A percentile compares a stretch with the other conserved stretches of the same genome.
Evolutionary conservation across 2,888 invertebrate genomes (phyloP).

Genomic region (Cepaea hortensis): DNA sequence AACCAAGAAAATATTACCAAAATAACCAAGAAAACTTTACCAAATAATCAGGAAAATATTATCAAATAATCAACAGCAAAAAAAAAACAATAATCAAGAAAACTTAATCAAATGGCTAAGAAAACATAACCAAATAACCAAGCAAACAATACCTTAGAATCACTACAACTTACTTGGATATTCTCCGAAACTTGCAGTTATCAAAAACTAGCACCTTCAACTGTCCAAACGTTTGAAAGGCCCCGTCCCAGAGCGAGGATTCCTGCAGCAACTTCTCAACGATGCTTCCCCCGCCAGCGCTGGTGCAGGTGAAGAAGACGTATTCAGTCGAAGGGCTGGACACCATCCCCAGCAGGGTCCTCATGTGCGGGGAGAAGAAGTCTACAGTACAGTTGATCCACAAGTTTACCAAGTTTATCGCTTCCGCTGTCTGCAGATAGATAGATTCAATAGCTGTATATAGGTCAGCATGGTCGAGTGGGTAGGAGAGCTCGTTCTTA

Average conservation of each 20-base stretch:
- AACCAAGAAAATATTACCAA: no score
- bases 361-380: conserved; percentile 1
- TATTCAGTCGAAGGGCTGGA: conserved; percentile 22
- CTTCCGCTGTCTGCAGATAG: background rate
- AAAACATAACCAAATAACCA: no score
- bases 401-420: background rate
- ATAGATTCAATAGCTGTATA: background rate
- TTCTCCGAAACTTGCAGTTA: background rate
- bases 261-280: background rate
- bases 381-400: conserved; percentile 49
- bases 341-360: background rate
- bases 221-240: background rate
- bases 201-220: conserved; percentile 14
- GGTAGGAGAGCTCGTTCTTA: no score
- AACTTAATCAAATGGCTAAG: no score
- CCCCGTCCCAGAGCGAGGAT: conserved; percentile 15
- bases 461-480: no score
- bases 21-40: no score
- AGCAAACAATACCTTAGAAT: no score
- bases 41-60: no score
- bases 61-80: no score
- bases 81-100: no score
- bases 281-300: background rate
- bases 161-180: conserved; percentile 14
- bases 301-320: conserved; percentile 36